Evolutionary conservation across 2,113 vertebrate species (phyloP).

Genomic region (Calidris pugnax): DNA sequence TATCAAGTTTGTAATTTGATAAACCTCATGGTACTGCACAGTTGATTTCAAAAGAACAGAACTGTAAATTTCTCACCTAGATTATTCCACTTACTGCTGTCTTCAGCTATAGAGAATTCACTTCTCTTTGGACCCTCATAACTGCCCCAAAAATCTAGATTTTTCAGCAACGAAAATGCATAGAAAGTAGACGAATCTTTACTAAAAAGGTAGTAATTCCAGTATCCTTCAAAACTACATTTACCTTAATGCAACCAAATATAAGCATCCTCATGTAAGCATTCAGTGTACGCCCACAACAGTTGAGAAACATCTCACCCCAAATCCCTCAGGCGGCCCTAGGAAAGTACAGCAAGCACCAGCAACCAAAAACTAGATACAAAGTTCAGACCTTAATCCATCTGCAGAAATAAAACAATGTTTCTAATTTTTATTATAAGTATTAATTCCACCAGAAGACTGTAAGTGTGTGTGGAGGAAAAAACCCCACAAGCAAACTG

Average conservation of each 20-base stretch:
- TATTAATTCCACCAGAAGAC: background rate
- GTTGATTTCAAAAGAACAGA: background rate
- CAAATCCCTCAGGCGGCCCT: background rate
- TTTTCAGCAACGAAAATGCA: background rate
- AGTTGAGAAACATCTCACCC: background rate
- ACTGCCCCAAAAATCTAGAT: background rate
- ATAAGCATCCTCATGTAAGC: background rate
- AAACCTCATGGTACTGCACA: background rate
- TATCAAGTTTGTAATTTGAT: background rate
- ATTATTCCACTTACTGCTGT: background rate
- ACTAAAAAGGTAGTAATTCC: background rate
- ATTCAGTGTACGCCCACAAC: background rate
- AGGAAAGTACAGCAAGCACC: background rate
- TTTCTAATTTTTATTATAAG: background rate
- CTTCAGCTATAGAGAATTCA: background rate
- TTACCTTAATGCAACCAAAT: background rate
- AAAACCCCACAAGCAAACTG: background rate
- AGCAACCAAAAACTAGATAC: background rate
- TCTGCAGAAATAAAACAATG: background rate
- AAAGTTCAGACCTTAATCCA: background rate
- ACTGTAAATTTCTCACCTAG: background rate
- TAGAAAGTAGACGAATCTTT: background rate
- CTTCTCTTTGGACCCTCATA: background rate
- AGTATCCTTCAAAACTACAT: background rate
- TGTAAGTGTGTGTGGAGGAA: background rate